Evolutionary conservation across 2,888 invertebrate genomes (phyloP), one percentile per base, ranked within the genome.

Genomic region (Idaea straminata): DNA sequence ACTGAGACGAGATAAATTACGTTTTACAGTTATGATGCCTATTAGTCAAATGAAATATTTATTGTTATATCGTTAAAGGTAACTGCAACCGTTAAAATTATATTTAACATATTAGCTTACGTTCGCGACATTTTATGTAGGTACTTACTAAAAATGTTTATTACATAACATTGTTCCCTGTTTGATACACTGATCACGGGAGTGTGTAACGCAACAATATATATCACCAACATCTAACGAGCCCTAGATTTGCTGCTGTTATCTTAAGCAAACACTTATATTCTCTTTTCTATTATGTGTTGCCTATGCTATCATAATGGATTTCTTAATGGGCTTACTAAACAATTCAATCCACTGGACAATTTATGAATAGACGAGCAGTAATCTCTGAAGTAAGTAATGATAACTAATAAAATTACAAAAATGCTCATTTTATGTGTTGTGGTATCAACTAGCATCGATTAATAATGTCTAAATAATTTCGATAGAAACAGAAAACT

Each of bases 1-100:
- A 62, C 25, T 62, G 35, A 62, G 47, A n/a, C 47, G 47, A 47
- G 25, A 57, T 47, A 62, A 62, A 62, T 47, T 36, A 38, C 47
- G 15, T 47, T 47, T 47, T 2, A 58, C 58, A 58, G 58, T 15
- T 58, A 15, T 58, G 2, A 47, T 47, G n/a, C n/a, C n/a, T n/a
- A n/a, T 38, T 38, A 38, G 38, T 13, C 38, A 38, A 38, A 13
- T 58, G n/a, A 3, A 10, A 3, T n/a, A 58, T 58, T 62, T 34
- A 62, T 34, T 62, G 15, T 35, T 34, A 61, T 25, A 60, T 35
- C 34, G 34, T 35, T 25, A 61, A 61, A 35, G 61, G 61, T 61
- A 61, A 59, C 58, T 59, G 58, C 16, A 59, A 59, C 58, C 58
- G 58, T 59, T 16, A 59, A 59, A 59, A 47, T 47, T 47, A 47